phyloP scores from a whole-genome alignment of 2,113 vertebrate genomes.

The Uropsilus gracilis region DNA sequence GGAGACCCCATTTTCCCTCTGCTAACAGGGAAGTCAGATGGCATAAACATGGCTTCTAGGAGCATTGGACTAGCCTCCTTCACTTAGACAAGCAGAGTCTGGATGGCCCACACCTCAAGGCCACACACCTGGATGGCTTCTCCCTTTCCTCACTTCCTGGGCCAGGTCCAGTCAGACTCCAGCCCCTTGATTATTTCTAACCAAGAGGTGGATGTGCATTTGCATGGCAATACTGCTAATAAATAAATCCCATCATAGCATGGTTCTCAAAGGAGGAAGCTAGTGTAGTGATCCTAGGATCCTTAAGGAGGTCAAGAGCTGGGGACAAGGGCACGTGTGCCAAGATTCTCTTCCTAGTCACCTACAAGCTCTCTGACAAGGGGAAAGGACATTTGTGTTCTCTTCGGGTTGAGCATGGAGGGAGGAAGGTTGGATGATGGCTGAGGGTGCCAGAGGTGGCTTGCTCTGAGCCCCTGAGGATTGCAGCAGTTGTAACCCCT shows the following conservation, averaged over 20 bases:
- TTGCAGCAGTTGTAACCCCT: background rate
- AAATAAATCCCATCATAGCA: background rate
- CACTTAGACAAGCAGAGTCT: background rate
- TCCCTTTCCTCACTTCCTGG: background rate
- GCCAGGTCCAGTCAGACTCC: background rate
- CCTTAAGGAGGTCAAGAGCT: background rate
- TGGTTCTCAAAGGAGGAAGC: background rate
- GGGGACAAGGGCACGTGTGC: background rate
- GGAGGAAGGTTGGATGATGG: too few species aligned
- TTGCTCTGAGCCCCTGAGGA: too few species aligned
- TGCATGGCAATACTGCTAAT: background rate
- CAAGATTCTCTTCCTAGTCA: background rate
- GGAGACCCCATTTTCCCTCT: background rate
- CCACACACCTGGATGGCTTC: background rate
- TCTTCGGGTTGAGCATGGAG: background rate
- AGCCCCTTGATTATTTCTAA: background rate
- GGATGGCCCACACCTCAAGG: fast-evolving
- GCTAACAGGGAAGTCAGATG: background rate
- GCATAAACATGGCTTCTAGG: background rate
- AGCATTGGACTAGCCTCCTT: background rate
- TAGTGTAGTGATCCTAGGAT: background rate
- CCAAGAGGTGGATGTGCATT: background rate
- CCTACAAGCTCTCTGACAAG: background rate
- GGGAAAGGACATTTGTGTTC: background rate
- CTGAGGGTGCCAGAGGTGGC: too few species aligned